Base-by-base conservation (phyloP, 2,113 vertebrate species). In the Strigops habroptila region DNA sequence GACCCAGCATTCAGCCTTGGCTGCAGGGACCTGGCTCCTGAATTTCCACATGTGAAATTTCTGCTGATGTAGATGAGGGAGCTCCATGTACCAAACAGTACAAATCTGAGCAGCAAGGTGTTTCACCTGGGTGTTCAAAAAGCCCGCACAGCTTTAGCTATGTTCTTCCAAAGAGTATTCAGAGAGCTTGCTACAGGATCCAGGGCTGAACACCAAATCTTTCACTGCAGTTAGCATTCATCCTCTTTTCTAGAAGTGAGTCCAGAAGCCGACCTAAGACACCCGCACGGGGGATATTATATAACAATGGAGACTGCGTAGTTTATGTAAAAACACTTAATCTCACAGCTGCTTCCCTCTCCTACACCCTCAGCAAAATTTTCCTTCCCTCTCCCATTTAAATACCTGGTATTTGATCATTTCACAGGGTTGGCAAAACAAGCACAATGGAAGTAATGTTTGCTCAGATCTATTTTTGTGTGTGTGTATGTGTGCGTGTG, bases 361-460 rank as follows among this genome's bases (percentile, higher is more conserved):
- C 87, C 78, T 85, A 13, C 86, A 90, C 80, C 69, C 96, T 95
- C 12, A 12, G 88, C 75, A 91, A 67, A 48, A 39, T 79, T 93
- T 78, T 73, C 67, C 82, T 96, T 77, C 91, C 85, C 39, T 95
- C 59, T 83, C 69, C 84, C 57, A 4, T 88, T 96, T 95, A 94
- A 97, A 96, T 96, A 96, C 70, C 75, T 96, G 97, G 67, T 88
- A 94, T 82, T 59, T 96, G 96, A 98, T 96, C 91, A 94, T 97
- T 97, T 97, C 95, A 65, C 85, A 85, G 96, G 68, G 62, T 90
- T 96, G 97, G 97, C 96, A 97, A 97, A 97, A 97, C 91, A 89
- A 94, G 97, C 96, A 96, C 95, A 97, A 97, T 95, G 97, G 96
- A 82, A 80, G 97, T 87, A 94, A 95, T 96, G 97, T 97, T 97